Evolutionary conservation across 2,888 invertebrate species (phyloP).

Genomic region (Eristalis tenax): DNA sequence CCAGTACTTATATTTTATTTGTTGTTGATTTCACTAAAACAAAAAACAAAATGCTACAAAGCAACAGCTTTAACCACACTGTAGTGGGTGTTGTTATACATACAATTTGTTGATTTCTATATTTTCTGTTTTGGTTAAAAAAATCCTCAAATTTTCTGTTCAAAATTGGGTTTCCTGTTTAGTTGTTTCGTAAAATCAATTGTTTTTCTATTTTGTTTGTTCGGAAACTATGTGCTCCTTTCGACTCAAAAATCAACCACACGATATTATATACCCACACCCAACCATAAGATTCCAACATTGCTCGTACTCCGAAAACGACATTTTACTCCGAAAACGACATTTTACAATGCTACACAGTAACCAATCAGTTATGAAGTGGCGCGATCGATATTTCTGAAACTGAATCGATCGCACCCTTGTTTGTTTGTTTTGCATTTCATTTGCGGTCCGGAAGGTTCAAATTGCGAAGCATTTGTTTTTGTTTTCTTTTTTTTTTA

Average conservation of each 20-base stretch:
- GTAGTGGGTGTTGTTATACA: slow-evolving; percentile 47
- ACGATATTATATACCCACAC: neutral
- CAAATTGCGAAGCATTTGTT: too few species aligned
- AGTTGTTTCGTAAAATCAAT: slow-evolving; percentile 2
- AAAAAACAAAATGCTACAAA: neutral
- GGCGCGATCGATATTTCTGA: neutral
- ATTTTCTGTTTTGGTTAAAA: neutral
- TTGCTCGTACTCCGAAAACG: too few species aligned
- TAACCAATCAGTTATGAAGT: neutral
- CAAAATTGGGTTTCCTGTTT: slow-evolving; percentile 23
- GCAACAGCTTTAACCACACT: slow-evolving; percentile 32
- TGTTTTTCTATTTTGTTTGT: neutral
- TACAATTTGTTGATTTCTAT: slow-evolving; percentile 7
- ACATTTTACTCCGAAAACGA: neutral
- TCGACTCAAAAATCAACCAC: neutral
- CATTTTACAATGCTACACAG: neutral
- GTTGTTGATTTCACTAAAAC: slow-evolving; percentile 17
- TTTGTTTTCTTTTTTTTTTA: neutral
- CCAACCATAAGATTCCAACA: too few species aligned
- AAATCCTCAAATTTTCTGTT: neutral
- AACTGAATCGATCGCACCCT: neutral
- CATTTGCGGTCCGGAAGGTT: neutral
- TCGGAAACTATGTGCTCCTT: neutral
- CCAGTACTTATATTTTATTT: slow-evolving; percentile 37
- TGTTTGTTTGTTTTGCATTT: neutral